These are phyloP conservation scores for Hydrolagus colliei DNA, from an alignment of 2,797 vertebrate species.

Conservation along the genomic window DNA sequence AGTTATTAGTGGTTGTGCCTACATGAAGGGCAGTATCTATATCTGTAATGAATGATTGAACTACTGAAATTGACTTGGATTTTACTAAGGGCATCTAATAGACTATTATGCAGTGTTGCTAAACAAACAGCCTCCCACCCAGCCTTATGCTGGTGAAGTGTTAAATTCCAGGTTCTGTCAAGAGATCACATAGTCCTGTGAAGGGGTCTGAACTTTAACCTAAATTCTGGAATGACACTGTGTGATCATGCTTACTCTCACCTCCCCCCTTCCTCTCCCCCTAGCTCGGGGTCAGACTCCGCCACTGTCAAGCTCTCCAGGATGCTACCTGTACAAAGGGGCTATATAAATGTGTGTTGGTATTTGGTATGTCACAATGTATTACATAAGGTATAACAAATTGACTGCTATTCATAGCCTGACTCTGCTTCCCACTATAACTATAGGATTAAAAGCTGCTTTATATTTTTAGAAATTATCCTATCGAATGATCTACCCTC, in stretches of 20 bases:
- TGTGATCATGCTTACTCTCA: too few species aligned
- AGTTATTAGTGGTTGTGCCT: too few species aligned
- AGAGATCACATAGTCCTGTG: not conserved
- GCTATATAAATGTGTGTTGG: too few species aligned
- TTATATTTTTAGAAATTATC: not conserved
- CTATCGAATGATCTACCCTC: not conserved
- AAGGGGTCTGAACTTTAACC: not conserved
- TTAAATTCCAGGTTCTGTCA: not conserved
- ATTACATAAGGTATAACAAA: not conserved
- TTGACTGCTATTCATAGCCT: not conserved
- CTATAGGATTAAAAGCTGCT: not conserved
- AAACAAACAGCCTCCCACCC: not conserved
- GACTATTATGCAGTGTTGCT: too few species aligned
- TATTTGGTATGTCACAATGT: not conserved
- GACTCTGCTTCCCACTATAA: not conserved
- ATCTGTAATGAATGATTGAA: not conserved
- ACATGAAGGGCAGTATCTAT: too few species aligned
- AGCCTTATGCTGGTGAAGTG: not conserved
- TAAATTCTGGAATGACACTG: not conserved
- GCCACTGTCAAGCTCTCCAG: too few species aligned
- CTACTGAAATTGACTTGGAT: not conserved
- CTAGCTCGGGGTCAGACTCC: too few species aligned
- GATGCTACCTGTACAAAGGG: too few species aligned
- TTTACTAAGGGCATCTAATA: not conserved
- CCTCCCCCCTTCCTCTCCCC: too few species aligned